Percentiles rank a stretch among this genome's conserved stretches.
These are phyloP conservation scores for Phalloptychus januarius DNA, from an alignment of 2,797 vertebrate genomes.

Conservation along the genomic window DNA sequence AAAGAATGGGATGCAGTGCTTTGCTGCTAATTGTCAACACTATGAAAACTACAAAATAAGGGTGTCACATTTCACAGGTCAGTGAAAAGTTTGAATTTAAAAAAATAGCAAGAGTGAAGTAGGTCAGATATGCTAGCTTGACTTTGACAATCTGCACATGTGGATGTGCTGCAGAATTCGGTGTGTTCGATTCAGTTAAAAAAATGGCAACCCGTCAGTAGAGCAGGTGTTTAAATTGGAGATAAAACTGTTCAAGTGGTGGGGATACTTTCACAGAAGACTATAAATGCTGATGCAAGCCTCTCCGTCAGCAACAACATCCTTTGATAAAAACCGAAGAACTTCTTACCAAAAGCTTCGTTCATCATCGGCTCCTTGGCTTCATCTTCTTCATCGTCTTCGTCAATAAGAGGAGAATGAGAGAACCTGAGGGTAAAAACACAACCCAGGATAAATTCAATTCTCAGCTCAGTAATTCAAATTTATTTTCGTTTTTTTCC, in stretches of 20 bases:
- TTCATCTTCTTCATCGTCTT: constrained; percentile 94
- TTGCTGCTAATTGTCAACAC: no score
- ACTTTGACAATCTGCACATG: no score
- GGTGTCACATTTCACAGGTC: no score
- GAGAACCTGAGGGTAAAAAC: constrained; percentile 85
- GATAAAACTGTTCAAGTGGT: not conserved
- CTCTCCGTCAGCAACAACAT: not conserved
- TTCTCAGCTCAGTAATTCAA: not conserved
- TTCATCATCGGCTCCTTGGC: constrained; percentile 97
- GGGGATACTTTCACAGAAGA: not conserved
- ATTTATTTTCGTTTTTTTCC: no score
- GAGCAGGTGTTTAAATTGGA: not conserved
- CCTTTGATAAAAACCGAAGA: not conserved
- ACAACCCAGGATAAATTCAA: not conserved
- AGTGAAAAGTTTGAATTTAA: no score
- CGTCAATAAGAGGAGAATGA: constrained; percentile 94
- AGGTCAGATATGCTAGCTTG: no score
- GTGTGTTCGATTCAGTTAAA: no score
- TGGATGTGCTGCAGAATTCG: no score
- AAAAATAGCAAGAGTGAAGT: no score
- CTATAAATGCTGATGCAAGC: not conserved
- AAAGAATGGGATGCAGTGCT: no score
- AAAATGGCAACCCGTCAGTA: no score
- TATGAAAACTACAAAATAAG: no score
- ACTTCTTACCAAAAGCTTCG: constrained; percentile 90